phyloP scores from a whole-genome alignment of 1,140 invertebrate genomes.

The Charaxes varanes region DNA sequence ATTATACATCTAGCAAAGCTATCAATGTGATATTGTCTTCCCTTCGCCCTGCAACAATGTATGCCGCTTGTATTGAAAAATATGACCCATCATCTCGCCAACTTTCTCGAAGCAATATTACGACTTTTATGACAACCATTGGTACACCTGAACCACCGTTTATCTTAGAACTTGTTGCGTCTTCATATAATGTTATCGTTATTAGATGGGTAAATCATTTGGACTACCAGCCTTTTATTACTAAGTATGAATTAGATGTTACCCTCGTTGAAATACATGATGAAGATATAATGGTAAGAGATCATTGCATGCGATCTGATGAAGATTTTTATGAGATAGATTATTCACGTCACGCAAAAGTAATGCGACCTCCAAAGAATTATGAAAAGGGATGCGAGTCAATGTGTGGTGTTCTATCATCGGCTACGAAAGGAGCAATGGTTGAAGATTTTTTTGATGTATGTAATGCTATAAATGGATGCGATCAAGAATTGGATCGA shows the following conservation, averaged over 20 bases:
- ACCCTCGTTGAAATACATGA: slow-evolving; percentile 37
- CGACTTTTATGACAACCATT: slow-evolving; percentile 47
- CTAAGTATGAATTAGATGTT: slow-evolving; percentile 49
- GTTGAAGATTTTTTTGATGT: slow-evolving; percentile 56
- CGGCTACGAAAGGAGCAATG: slow-evolving; percentile 39
- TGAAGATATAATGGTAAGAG: slow-evolving; percentile 23
- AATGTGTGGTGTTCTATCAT: slow-evolving; percentile 51
- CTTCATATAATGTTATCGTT: slow-evolving; percentile 33
- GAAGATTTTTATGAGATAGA: slow-evolving; percentile 37
- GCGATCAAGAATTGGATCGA: slow-evolving; percentile 28
- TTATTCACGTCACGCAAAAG: slow-evolving; percentile 44
- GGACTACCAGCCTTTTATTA: slow-evolving; percentile 42
- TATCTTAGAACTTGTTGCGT: slow-evolving; percentile 48
- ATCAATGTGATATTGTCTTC: slow-evolving; percentile 27
- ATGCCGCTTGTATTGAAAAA: slow-evolving; percentile 52
- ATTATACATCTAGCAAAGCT: slow-evolving; percentile 14
- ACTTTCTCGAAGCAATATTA: slow-evolving; percentile 39
- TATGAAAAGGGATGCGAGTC: slow-evolving; percentile 55
- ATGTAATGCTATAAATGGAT: slow-evolving; percentile 31
- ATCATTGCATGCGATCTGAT: slow-evolving; percentile 34
- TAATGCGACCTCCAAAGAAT: slow-evolving; percentile 48
- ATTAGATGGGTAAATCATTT: slow-evolving; percentile 55
- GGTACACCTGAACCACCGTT: slow-evolving; percentile 59
- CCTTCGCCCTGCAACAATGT: slow-evolving; percentile 45
- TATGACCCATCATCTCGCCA: slow-evolving; percentile 32